Evolutionary conservation across 2,113 vertebrate species (phyloP).

Genomic region (Eidolon helvum): DNA sequence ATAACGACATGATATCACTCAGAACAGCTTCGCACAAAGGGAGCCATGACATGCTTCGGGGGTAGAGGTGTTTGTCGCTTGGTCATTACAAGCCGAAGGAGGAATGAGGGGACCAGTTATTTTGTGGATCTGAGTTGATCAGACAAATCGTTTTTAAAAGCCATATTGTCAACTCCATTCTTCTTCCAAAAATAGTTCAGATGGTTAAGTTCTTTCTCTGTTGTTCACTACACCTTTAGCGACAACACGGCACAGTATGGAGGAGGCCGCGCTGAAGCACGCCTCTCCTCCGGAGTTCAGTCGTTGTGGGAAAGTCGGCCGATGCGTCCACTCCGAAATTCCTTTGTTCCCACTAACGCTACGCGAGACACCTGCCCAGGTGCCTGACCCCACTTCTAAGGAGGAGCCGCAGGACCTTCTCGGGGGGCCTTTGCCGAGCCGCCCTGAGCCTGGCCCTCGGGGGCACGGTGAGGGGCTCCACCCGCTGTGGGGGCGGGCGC

Average conservation of each 20-base stretch:
- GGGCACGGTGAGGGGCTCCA: rapidly evolving
- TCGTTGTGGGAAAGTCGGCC: rapidly evolving
- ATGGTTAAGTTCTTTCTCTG: rapidly evolving
- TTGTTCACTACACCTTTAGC: rapidly evolving
- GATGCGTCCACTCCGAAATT: rapidly evolving
- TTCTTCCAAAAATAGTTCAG: too few relatives aligned
- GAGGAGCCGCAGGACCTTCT: rapidly evolving
- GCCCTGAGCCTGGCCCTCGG: background rate
- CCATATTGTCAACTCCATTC: rapidly evolving
- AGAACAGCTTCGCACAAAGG: rapidly evolving
- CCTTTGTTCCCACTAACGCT: background rate
- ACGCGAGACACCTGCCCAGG: too few relatives aligned
- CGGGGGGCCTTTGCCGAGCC: rapidly evolving
- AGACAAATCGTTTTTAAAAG: background rate
- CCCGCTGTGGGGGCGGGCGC: rapidly evolving
- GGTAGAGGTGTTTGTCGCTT: rapidly evolving
- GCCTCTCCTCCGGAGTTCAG: rapidly evolving
- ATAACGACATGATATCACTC: background rate
- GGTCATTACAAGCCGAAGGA: rapidly evolving
- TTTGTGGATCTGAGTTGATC: background rate
- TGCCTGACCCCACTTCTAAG: rapidly evolving
- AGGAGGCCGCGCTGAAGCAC: rapidly evolving
- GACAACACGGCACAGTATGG: rapidly evolving
- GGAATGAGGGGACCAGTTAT: rapidly evolving
- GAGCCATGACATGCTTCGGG: rapidly evolving